phyloP scores from a whole-genome alignment of 1,140 invertebrate genomes.

The Diprion similis region DNA sequence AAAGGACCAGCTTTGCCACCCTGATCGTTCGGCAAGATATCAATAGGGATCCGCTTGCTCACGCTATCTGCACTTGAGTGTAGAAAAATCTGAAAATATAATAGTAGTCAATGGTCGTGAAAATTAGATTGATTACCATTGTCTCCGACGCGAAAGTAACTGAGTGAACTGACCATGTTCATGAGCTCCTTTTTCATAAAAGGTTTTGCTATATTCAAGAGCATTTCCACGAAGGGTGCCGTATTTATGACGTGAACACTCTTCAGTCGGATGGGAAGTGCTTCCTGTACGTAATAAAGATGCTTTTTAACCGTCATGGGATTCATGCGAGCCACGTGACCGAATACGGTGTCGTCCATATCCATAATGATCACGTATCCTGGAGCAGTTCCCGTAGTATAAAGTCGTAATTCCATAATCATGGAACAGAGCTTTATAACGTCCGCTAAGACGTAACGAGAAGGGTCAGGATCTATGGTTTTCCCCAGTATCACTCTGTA shows the following conservation, averaged over 20 bases:
- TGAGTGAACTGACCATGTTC: constrained; percentile 52
- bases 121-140: background rate
- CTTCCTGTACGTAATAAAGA: constrained; percentile 49
- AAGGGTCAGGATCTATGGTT: constrained; percentile 64
- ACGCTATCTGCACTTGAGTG: constrained; percentile 54
- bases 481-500: constrained; percentile 62
- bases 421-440: constrained; percentile 63
- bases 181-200: constrained; percentile 72
- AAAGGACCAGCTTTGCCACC: constrained; percentile 62
- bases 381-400: constrained; percentile 60
- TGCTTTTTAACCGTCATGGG: constrained; percentile 24
- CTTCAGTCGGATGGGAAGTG: constrained; percentile 67
- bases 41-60: constrained; percentile 54
- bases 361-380: constrained; percentile 30
- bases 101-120: constrained; percentile 8
- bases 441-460: constrained; percentile 65
- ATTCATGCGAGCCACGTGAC: constrained; percentile 26
- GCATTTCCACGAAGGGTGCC: constrained; percentile 68
- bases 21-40: constrained; percentile 65
- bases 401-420: constrained; percentile 64
- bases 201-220: constrained; percentile 68
- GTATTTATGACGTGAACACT: constrained; percentile 71
- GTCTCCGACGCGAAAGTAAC: too few relatives aligned
- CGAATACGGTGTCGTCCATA: constrained; percentile 18
- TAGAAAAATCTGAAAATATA: constrained; percentile 56